phyloP scores from a whole-genome alignment of 2,888 invertebrate genomes.

The Lochmaea crataegi region DNA sequence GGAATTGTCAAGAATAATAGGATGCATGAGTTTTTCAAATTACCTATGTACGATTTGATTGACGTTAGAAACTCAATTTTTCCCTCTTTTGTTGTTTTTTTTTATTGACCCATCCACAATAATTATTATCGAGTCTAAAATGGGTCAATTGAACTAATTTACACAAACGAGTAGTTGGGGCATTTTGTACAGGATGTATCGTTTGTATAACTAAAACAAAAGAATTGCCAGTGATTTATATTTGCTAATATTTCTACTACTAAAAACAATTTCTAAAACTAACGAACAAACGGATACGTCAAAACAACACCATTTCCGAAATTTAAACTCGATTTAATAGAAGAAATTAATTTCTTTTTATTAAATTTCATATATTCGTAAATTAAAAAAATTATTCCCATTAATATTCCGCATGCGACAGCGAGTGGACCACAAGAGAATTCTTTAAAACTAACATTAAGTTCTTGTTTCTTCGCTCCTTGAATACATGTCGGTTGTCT shows the following conservation, averaged over 20 bases:
- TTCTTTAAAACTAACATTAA: conserved; percentile 70
- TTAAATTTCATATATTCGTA: conserved; percentile 59
- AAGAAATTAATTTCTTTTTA: conserved; percentile 7
- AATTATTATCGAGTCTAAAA: not conserved
- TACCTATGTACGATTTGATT: not conserved
- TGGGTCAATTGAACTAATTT: not conserved
- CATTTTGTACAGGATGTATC: too few relatives aligned
- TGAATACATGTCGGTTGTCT: conserved; percentile 71
- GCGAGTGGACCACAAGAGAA: conserved; percentile 70
- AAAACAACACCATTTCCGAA: not conserved
- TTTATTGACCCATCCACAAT: too few relatives aligned
- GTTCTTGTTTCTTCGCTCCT: conserved; percentile 64
- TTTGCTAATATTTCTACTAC: not conserved
- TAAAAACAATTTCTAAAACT: not conserved
- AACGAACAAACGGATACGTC: conserved; percentile 18
- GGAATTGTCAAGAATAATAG: not conserved
- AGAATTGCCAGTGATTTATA: not conserved
- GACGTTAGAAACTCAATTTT: not conserved
- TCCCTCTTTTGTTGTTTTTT: not conserved
- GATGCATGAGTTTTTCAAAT: not conserved
- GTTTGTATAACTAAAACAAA: too few relatives aligned
- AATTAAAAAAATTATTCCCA: conserved; percentile 62
- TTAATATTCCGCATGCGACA: conserved; percentile 66
- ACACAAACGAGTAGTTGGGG: too few relatives aligned
- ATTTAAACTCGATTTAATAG: not conserved